Percentiles rank a stretch among this genome's conserved stretches.
Evolutionary conservation across 2,797 vertebrate species (phyloP).

Genomic region (Chromobotia macracanthus): DNA sequence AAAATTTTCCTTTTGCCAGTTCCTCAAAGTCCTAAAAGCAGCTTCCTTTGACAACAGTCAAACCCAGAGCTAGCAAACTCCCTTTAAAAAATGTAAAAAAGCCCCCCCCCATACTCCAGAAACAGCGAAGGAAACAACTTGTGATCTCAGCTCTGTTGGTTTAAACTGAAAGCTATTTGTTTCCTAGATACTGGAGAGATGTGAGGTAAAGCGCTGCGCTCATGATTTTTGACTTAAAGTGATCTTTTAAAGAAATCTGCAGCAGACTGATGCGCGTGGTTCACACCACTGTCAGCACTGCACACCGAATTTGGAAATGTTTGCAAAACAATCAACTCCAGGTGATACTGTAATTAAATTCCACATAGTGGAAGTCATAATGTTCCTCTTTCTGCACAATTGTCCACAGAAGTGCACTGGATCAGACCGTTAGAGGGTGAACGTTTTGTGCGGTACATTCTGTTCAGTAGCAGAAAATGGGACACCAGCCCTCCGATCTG

Average conservation of each 20-base stretch:
- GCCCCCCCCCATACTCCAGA: too few species aligned
- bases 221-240: constrained; percentile 35
- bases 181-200: constrained; percentile 22
- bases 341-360: constrained; percentile 28
- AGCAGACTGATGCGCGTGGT: too few species aligned
- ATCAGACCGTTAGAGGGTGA: background rate
- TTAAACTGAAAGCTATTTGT: constrained; percentile 27
- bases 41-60: background rate
- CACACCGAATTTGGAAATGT: constrained; percentile 58
- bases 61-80: constrained; percentile 4
- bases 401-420: background rate
- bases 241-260: too few species aligned
- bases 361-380: constrained; percentile 16
- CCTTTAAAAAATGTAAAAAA: too few species aligned
- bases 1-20: background rate
- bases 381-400: background rate
- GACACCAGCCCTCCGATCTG: constrained; percentile 25
- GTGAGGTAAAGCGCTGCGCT: too few species aligned
- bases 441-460: constrained; percentile 24
- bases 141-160: too few species aligned
- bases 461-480: constrained; percentile 46
- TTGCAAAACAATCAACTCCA: constrained; percentile 22
- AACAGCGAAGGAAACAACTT: too few species aligned
- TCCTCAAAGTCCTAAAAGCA: constrained; percentile 13
- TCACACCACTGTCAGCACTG: too few species aligned